Evolutionary conservation across 1,140 invertebrate species (phyloP), one percentile per base, ranked within the genome.

Genomic region (Drosophila baimaii): DNA sequence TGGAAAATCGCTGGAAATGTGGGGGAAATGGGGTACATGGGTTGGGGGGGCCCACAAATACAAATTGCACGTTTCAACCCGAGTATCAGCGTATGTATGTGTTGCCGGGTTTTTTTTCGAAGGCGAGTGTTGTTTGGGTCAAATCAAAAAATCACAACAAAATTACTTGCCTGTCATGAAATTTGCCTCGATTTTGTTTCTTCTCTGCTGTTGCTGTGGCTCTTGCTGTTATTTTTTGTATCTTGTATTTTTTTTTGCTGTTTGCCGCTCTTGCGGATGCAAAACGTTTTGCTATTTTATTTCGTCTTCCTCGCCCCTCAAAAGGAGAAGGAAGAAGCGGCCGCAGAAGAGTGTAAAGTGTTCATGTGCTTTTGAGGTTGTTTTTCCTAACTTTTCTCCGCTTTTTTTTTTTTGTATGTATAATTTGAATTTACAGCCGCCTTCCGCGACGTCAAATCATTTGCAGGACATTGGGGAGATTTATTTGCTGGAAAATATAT

Each of bases 61-160:
- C 66, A 76, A 88, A 88, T 83, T 88, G 68, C 79, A 88, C 83
- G 39, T 77, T 56, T 79, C 37, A 68, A 41, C 63, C 51, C 71
- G 33, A 55, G 31, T 29, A 66, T 55, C 44, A 57, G 27, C 72
- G 31, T 64, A n/a, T 47, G 44, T 49, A 10, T 72, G 33, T 35
- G 29, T 55, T 47, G 31, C 27, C 51, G 39, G 41, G 29, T 46
- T 75, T 56, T 79, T 41, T 46, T 44, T 21, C 56, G 25, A 41
- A 65, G 51, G 25, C 56, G 76, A 79, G 66, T 81, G 83, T 86
- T 81, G 83, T 86, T 84, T 86, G 83, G 82, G 83, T 86, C 83
- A 79, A 86, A 86, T 86, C 82, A 86, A 86, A 86, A 86, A 86
- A 86, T 86, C 83, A 88, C 83, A 86, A 86, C 82, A 86, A 86